Base-by-base conservation (phyloP, 2,113 vertebrate species). In the Phyllostomus discolor region DNA sequence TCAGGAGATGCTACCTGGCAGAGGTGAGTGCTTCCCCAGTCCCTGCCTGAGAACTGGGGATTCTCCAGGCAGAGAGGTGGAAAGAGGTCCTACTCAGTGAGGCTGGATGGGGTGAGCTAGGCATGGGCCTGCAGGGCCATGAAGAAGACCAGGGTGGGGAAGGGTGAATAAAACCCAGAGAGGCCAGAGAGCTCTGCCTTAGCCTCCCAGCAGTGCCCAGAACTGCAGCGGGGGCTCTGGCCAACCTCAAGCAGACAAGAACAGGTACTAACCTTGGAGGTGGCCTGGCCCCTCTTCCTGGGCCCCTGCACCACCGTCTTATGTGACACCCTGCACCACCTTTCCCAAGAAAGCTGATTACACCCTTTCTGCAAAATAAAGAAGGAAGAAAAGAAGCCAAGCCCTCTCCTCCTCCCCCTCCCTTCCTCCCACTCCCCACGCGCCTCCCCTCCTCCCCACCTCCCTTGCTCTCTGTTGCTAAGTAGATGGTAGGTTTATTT, bases 401-500 rank as follows among this genome's bases (percentile, higher is more conserved):
- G 57, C 73, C 72, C 86, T 95, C 48, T 69, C 87, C 91, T 92
- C 69, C 5, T 17, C 79, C 50, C 35, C 83, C 92, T 88, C 38
- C 48, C 52, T 52, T 33, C 88, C 73, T 85, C 91, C 95, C 70
- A 52, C 88, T 86, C 91, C 91, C 62, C 43, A 50, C 7, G 0
- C 35, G 0, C 31, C 70, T 50, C 66, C 90, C 79, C 81, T 76
- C 46, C 86, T 94, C 72, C 90, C 95, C 43, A 43, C 82, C 96
- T 95, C 92, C 97, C 52, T 70, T 70, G 92, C 96, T 96, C 97
- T 97, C 95, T 43, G 97, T 97, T 97, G 97, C 97, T 98, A 98
- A 98, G 97, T 98, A 97, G 97, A 98, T 94, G 97, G 97, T 97
- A 97, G 97, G 97, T 98, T 98, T 98, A 98, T 98, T 98, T 98